Percentiles rank a stretch among this genome's conserved stretches.
These are phyloP conservation scores for Bombus superbus DNA, from an alignment of 1,140 invertebrate species.

Conservation along the genomic window DNA sequence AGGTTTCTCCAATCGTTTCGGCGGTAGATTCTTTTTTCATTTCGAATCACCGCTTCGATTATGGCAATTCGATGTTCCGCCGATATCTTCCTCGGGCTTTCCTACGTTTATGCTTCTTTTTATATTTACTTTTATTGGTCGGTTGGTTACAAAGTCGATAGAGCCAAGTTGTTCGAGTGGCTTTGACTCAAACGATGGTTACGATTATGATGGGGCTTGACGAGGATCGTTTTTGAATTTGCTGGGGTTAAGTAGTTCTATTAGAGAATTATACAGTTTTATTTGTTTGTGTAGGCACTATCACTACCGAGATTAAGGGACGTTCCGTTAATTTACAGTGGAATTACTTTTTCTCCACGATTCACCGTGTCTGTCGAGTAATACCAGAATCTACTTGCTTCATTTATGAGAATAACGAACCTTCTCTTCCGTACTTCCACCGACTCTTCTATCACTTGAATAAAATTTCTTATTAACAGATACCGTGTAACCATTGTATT, in stretches of 20 bases:
- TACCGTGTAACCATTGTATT: too few relatives aligned
- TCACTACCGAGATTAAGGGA: background rate
- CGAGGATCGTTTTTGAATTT: too few relatives aligned
- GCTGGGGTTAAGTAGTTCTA: too few relatives aligned
- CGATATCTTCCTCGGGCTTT: background rate
- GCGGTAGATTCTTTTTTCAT: background rate
- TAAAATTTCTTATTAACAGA: background rate
- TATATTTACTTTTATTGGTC: background rate
- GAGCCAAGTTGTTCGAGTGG: too few relatives aligned
- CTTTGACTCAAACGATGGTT: too few relatives aligned
- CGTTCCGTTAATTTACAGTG: background rate
- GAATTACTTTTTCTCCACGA: background rate
- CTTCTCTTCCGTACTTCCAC: background rate
- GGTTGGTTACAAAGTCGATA: background rate
- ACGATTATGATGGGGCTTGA: too few relatives aligned
- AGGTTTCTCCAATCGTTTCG: slow-evolving; percentile 15
- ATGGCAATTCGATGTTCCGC: background rate
- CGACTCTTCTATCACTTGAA: background rate
- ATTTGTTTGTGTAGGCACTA: background rate
- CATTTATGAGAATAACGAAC: background rate
- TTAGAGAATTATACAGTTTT: too few relatives aligned
- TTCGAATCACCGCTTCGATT: slow-evolving; percentile 1
- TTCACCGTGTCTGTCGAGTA: background rate
- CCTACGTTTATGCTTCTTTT: background rate
- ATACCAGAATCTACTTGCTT: background rate